These are phyloP conservation scores for Ericerus pela DNA, from an alignment of 1,140 invertebrate genomes.

Conservation along the genomic window DNA sequence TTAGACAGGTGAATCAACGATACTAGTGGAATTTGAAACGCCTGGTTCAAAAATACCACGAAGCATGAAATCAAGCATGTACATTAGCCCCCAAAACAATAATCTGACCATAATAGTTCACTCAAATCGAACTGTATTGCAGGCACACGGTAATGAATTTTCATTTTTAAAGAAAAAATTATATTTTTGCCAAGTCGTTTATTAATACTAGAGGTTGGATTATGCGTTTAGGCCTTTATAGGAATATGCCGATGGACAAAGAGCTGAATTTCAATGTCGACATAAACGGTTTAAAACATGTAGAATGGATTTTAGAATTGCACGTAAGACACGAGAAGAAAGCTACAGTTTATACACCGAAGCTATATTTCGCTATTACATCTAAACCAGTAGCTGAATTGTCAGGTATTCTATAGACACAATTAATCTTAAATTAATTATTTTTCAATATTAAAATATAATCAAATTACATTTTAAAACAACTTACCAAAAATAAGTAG, in stretches of 20 bases:
- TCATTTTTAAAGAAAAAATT: not conserved
- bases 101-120: conserved; percentile 44
- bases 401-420: conserved; percentile 36
- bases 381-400: conserved; percentile 46
- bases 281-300: conserved; percentile 50
- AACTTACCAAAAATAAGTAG: too few species aligned
- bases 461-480: not conserved
- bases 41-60: conserved; percentile 43
- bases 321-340: conserved; percentile 36
- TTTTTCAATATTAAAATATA: too few species aligned
- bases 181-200: too few species aligned
- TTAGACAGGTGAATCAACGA: too few species aligned
- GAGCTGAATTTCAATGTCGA: conserved; percentile 47
- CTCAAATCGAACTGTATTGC: conserved; percentile 42
- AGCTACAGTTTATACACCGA: conserved; percentile 47
- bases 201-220: too few species aligned
- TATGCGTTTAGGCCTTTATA: conserved; percentile 44
- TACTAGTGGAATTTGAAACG: conserved; percentile 51
- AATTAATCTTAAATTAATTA: not conserved
- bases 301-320: conserved; percentile 43
- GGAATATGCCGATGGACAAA: conserved; percentile 44
- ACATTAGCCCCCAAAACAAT: conserved; percentile 37
- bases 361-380: conserved; percentile 47
- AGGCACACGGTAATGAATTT: conserved; percentile 36
- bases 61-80: conserved; percentile 40